Evolutionary conservation across 92 coral and sea anemone species (phyloP).

Genomic region (Porites rus): DNA sequence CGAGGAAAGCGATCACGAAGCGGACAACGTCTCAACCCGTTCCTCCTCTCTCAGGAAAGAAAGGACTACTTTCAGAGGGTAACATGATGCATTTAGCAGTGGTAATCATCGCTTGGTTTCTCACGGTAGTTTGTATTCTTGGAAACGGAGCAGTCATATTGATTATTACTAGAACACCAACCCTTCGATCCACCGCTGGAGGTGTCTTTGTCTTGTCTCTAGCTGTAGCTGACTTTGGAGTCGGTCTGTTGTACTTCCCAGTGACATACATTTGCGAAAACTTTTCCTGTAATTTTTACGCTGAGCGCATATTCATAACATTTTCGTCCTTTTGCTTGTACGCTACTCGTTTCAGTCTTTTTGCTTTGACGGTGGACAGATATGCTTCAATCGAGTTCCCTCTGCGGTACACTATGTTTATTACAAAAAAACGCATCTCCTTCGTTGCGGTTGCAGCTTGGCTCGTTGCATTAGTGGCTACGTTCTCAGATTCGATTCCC

Average conservation of each 20-base stretch:
- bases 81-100: background rate
- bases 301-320: background rate
- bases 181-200: constrained; percentile 48
- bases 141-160: constrained; percentile 56
- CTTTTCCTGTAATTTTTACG: background rate
- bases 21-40: too few species aligned
- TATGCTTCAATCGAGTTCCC: constrained; percentile 43
- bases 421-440: constrained; percentile 44
- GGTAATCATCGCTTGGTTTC: background rate
- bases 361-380: constrained; percentile 50
- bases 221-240: constrained; percentile 54
- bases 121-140: background rate
- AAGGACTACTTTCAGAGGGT: background rate
- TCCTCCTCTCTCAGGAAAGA: too few species aligned
- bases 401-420: constrained; percentile 33
- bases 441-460: constrained; percentile 21
- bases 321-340: background rate
- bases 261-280: constrained; percentile 26
- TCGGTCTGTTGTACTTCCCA: constrained; percentile 53
- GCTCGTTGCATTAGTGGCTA: constrained; percentile 26
- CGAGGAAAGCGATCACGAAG: too few species aligned
- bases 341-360: constrained; percentile 31
- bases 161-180: constrained; percentile 38
- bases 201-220: constrained; percentile 57
- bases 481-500: background rate